These are phyloP conservation scores for Cheilosia pagana DNA, from an alignment of 2,888 invertebrate genomes.

Conservation along the genomic window DNA sequence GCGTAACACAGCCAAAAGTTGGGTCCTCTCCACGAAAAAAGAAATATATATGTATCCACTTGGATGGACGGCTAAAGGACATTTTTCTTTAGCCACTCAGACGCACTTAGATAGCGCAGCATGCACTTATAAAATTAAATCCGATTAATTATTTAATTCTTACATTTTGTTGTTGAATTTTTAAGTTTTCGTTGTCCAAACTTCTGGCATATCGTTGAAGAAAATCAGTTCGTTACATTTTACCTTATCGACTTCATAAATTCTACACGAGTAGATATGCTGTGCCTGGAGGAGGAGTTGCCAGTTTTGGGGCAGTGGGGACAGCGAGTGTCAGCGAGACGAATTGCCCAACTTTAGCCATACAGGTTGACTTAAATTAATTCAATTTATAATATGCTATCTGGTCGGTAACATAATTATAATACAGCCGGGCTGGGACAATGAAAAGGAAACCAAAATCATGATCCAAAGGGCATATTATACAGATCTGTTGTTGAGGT, in stretches of 20 bases:
- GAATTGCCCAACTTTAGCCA: slow-evolving; percentile 63
- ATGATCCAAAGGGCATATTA: slow-evolving; percentile 48
- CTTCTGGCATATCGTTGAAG: slow-evolving; percentile 25
- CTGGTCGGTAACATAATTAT: slow-evolving; percentile 34
- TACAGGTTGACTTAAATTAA: slow-evolving; percentile 72
- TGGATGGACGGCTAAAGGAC: slow-evolving; percentile 36
- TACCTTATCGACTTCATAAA: slow-evolving; percentile 72
- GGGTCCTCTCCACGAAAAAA: slow-evolving; percentile 1
- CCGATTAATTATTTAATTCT: slow-evolving; percentile 55
- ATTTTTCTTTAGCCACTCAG: slow-evolving; percentile 61
- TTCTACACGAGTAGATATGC: slow-evolving; percentile 52
- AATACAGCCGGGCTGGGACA: slow-evolving; percentile 31
- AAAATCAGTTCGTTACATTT: slow-evolving; percentile 72
- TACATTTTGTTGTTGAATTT: background rate
- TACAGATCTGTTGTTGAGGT: slow-evolving; percentile 24
- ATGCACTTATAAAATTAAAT: slow-evolving; percentile 59
- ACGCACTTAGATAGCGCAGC: slow-evolving; percentile 50
- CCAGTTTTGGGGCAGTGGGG: background rate
- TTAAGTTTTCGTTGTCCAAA: slow-evolving; percentile 2
- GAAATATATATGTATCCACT: slow-evolving; percentile 4
- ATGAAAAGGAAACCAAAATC: slow-evolving; percentile 14
- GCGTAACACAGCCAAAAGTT: slow-evolving; percentile 15
- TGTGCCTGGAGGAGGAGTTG: background rate
- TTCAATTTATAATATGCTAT: slow-evolving; percentile 66
- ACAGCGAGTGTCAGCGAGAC: slow-evolving; percentile 49